Percentiles rank a stretch among this genome's conserved stretches.
Evolutionary conservation across 2,113 vertebrate species (phyloP).

Genomic region (Austrofundulus limnaeus): DNA sequence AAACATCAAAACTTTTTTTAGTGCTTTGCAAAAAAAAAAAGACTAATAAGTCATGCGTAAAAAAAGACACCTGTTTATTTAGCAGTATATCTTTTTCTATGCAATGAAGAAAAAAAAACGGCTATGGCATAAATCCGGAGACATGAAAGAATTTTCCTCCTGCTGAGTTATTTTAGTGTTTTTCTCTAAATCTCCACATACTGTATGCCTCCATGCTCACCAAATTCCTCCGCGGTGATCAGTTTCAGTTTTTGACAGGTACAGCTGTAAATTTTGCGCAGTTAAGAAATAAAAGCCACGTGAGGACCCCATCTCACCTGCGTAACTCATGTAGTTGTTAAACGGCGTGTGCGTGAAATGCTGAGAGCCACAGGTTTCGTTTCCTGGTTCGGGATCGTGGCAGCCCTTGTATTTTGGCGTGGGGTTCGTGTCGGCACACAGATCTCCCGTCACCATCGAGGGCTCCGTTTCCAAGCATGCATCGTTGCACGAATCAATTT

Average conservation of each 20-base stretch:
- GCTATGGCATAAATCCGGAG: conserved; percentile 5
- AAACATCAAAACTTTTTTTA: neutral
- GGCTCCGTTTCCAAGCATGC: conserved; percentile 95
- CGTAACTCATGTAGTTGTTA: conserved; percentile 99
- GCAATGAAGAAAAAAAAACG: neutral
- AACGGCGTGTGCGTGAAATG: conserved; percentile 91
- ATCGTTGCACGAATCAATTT: conserved; percentile 96
- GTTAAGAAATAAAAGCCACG: conserved; percentile 12
- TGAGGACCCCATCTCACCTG: conserved; percentile 80
- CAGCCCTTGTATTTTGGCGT: conserved; percentile 94
- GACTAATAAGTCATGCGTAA: neutral
- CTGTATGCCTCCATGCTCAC: conserved; percentile 31
- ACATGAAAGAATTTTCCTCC: conserved; percentile 17
- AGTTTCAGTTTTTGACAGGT: conserved; percentile 15
- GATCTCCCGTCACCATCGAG: conserved; percentile 94
- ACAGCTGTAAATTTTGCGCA: conserved; percentile 67
- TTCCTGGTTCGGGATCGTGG: conserved; percentile 89
- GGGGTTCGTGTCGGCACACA: conserved; percentile 95
- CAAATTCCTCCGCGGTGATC: conserved; percentile 25
- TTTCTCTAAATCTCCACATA: conserved; percentile 44
- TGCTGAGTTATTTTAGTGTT: conserved; percentile 14
- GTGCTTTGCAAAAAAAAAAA: neutral
- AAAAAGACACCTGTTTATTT: conserved; percentile 1
- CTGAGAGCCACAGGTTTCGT: conserved; percentile 90
- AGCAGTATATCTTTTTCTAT: conserved; percentile 2